Base-by-base conservation (phyloP, 2,113 vertebrate genomes). In the Tragelaphus scriptus region DNA sequence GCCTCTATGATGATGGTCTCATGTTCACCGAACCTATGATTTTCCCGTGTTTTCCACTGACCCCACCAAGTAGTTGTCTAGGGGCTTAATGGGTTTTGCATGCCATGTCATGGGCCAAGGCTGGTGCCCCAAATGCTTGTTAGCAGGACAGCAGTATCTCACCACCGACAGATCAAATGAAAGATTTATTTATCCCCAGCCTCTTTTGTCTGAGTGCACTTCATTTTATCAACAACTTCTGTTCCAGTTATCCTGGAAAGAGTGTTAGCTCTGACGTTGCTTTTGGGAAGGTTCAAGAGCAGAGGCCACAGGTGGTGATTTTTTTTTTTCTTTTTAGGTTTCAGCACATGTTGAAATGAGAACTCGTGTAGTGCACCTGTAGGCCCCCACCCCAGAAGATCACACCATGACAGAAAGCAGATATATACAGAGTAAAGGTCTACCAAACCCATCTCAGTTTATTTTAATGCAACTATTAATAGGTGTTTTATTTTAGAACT, bases 161-260 rank as follows among this genome's bases (percentile, higher is more conserved):
- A 79, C 55, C 32, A 53, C 21, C 53, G 53, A 53, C 79, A 90
- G 56, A 90, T 14, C 36, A 26, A 95, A 90, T 68, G 17, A 80
- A 93, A 30, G 59, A 32, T n/a, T 79, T 6, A 58, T 26, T 77
- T 93, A 8, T 82, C 6, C 47, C 21, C 58, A 90, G 63, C 5
- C 55, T 95, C 36, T 90, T 63, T 16, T 92, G 17, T 92, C 36
- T 30, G 17, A 84, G 10, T 82, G 7, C 8, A 84, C 82, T 97
- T 85, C n/a, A 75, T 93, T 85, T 75, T 93, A 97, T 90, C 30
- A 90, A 56, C n/a, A 65, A 96, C 17, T 40, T 84, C 53, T 59
- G 26, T 58, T 40, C 26, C 30, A 80, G 44, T n/a, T 95, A 12
- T 85, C 51, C 53, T 81, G 65, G 58, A 40, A 92, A 80, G 19